Conservation (phyloP, 2,888 invertebrate species). For the Noctua janthina region DNA sequence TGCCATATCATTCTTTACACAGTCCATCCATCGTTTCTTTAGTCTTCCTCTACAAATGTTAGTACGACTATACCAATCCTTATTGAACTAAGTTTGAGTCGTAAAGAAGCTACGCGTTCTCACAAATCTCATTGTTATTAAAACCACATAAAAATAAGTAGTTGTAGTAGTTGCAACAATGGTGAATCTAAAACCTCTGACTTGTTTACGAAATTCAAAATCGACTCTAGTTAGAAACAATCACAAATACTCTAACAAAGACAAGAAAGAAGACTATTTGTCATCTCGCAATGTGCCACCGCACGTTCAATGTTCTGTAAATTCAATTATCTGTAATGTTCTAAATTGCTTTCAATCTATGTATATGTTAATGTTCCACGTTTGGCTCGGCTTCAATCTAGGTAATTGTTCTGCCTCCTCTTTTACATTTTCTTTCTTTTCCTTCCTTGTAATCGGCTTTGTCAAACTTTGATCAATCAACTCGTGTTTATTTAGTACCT, state of each 20-base stretch:
- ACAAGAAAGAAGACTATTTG: conserved; percentile 12
- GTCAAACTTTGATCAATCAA: conserved; percentile 47
- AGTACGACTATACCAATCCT: background rate
- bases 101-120: background rate
- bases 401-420: conserved; percentile 29
- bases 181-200: background rate
- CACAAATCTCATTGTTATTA: background rate
- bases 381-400: conserved; percentile 37
- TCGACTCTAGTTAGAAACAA: background rate
- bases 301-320: conserved; percentile 58
- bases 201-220: background rate
- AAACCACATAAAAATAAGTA: background rate
- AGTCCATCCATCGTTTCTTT: too few relatives aligned
- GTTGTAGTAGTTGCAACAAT: background rate
- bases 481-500: background rate
- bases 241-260: background rate
- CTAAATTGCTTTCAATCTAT: conserved; percentile 49
- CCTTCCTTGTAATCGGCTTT: conserved; percentile 10
- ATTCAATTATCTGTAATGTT: conserved; percentile 58
- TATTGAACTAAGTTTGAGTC: background rate
- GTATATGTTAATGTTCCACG: conserved; percentile 39
- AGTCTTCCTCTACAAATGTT: background rate
- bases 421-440: conserved; percentile 42
- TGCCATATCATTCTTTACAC: too few relatives aligned
- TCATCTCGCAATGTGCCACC: conserved; percentile 31